Evolutionary conservation across 2,888 invertebrate species (phyloP).

Genomic region (Sminthurinus aureus): DNA sequence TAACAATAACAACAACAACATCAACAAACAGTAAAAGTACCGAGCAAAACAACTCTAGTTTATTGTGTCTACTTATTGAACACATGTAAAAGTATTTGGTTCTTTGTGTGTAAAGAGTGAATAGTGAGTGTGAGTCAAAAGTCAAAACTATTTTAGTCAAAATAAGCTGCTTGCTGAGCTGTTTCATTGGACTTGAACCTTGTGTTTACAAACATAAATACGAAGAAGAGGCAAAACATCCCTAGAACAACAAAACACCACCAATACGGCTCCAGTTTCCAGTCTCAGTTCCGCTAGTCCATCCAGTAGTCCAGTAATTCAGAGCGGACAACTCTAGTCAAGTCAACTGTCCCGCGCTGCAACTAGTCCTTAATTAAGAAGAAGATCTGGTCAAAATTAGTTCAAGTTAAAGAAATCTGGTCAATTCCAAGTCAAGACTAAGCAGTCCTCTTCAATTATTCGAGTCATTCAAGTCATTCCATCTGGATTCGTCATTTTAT

Average conservation of each 20-base stretch:
- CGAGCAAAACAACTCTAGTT: too few relatives aligned
- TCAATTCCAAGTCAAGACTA: conserved; percentile 10
- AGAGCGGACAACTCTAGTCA: background rate
- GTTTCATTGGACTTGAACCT: too few relatives aligned
- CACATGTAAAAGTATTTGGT: background rate
- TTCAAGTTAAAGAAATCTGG: background rate
- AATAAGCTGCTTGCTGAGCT: too few relatives aligned
- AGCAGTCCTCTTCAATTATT: background rate
- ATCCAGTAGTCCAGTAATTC: background rate
- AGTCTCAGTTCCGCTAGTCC: too few relatives aligned
- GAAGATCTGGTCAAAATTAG: background rate
- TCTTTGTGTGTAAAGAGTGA: too few relatives aligned
- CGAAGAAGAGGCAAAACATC: too few relatives aligned
- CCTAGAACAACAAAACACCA: too few relatives aligned
- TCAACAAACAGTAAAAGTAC: too few relatives aligned
- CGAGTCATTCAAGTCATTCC: background rate
- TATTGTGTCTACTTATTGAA: background rate
- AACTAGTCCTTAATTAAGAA: background rate
- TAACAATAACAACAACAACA: too few relatives aligned
- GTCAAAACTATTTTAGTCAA: too few relatives aligned
- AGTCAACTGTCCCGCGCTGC: background rate
- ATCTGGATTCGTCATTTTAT: background rate
- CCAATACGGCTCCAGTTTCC: background rate
- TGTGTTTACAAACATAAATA: too few relatives aligned
- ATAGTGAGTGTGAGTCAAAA: too few relatives aligned